Evolutionary conservation across 2,113 vertebrate genomes (phyloP), one percentile per base, ranked within the genome.

Genomic region (Oryzias melastigma): DNA sequence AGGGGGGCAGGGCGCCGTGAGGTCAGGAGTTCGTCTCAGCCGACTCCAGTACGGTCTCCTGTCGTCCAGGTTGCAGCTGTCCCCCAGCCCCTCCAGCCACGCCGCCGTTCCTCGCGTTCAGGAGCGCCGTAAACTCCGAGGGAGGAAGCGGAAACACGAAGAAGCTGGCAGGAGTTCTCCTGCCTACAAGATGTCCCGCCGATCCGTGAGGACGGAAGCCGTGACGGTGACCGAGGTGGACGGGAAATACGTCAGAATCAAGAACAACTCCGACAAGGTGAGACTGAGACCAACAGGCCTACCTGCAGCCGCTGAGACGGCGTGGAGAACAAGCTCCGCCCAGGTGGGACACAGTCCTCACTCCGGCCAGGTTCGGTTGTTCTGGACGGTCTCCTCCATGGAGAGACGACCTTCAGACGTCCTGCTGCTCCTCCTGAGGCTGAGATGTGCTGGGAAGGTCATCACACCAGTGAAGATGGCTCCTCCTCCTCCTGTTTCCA

Each of bases 71-170:
- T 65, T 96, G 44, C 91, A 92, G 15, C 65, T 95, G 59, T 92
- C 93, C 0, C 90, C 91, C 5, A 89, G 88, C 61, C 79, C 87
- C 15, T 51, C 90, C 52, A 70, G 88, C 45, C 88, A 57, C 0
- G 5, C 62, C 0, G 1, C 72, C 0, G 40, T 81, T 47, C 44
- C 81, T 6, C 86, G 73, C 8, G 81, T 65, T 4, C 75, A 87
- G 0, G 75, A 79, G 10, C 90, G 88, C 14, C 77, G 73, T 14
- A 70, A 73, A 52, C 16, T 71, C 14, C 62, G 81, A 18, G 91
- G 89, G 1, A 94, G 78, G 68, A 95, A 94, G 58, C 87, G 93
- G n/a, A 95, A 93, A 55, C 54, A 90, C 0, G 90, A 91, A n/a
- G 89, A 87, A 0, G 18, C 57, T 0, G 78, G 65, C 0, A 84